Base-by-base conservation (phyloP, 2,888 invertebrate species). In the Trichogramma dendrolimi region DNA sequence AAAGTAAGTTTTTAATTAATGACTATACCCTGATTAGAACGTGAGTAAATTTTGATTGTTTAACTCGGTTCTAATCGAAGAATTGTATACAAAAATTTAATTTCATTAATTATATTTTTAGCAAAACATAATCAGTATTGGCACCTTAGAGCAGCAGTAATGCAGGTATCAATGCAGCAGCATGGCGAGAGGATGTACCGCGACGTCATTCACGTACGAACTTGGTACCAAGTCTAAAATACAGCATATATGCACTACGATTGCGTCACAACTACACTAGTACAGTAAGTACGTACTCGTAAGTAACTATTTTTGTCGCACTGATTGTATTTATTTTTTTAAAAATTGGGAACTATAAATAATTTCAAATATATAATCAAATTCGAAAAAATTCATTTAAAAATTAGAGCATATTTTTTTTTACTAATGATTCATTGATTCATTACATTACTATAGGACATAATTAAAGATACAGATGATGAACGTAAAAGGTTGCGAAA, bases 391-490 rank as follows among this genome's bases (percentile, higher is more conserved):
- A n/a, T n/a, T n/a, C n/a, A n/a, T n/a, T n/a, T n/a, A n/a, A n/a
- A 40, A 53, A 40, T 5, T 6, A 4, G 5, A 38, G 40, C 11
- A 53, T 10, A 6, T 10, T 5, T 41, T 7, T 41, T 38, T 7
- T 40, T 61, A 4, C 44, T 43, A 7, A 38, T 4, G 10, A 42
- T 40, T 27, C 7, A 40, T 48, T 14, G 4, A 8, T 43, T 48
- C 43, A 6, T 10, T 38, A 51, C 56, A 53, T 48, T 62, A 6
- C 38, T 77, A 5, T 72, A 91, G 91, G 87, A 86, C 78, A 85
- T 89, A 72, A 85, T 90, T 64, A 88, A 87, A 78, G 86, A 87
- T 72, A 83, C 87, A 70, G 91, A 91, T 75, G 88, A 89, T 72
- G 91, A 91, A 76, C 82, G 88, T 62, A 89, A 89, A 72, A 83